phyloP scores from a whole-genome alignment of 2,113 vertebrate species.

The Thinocorus orbignyianus region DNA sequence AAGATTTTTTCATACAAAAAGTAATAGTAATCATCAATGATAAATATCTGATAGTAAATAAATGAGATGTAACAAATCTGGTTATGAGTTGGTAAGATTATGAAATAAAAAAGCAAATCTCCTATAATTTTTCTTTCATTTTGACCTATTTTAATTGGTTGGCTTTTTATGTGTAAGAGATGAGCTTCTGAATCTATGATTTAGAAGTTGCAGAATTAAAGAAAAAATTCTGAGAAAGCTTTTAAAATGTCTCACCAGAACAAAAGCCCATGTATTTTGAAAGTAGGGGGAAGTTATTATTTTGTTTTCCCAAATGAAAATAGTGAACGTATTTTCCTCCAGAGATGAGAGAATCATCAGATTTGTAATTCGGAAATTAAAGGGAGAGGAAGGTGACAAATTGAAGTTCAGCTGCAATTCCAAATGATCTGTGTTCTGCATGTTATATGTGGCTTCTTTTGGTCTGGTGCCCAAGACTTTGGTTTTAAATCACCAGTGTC shows the following conservation, averaged over 20 bases:
- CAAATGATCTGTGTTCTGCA: not conserved
- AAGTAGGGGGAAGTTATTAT: not conserved
- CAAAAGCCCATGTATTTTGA: rapidly evolving
- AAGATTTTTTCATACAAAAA: not conserved
- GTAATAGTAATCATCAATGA: not conserved
- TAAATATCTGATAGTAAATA: not conserved
- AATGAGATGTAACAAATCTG: not conserved
- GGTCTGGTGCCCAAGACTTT: not conserved
- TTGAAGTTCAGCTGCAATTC: not conserved
- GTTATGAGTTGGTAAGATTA: not conserved
- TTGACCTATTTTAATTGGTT: not conserved
- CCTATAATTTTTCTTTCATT: not conserved
- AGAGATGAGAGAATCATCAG: not conserved
- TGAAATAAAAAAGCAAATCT: not conserved
- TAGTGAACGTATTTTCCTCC: not conserved
- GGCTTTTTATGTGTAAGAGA: not conserved
- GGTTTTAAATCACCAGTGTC: not conserved
- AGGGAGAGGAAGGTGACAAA: not conserved
- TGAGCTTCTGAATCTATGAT: no score
- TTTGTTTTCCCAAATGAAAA: not conserved
- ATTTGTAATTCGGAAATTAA: not conserved
- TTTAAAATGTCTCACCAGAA: not conserved
- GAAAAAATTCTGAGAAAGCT: not conserved
- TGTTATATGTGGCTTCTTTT: not conserved
- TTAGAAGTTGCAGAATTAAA: not conserved